Evolutionary conservation across 2,888 invertebrate genomes (phyloP).

Genomic region (Chalcosyrphus nemorum): DNA sequence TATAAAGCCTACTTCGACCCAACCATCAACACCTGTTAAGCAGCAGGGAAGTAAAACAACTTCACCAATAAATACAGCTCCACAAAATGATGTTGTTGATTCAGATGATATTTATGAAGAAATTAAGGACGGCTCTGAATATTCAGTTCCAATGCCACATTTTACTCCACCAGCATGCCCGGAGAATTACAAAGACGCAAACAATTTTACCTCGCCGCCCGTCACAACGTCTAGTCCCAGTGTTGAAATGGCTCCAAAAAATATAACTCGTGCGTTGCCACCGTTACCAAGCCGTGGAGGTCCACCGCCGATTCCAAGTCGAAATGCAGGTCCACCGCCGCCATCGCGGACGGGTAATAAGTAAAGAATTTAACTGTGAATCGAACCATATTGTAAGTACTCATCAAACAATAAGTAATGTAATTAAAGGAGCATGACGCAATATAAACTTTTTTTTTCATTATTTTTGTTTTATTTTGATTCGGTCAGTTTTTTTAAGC

Average conservation of each 20-base stretch:
- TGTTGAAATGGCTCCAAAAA: slow-evolving; percentile 75
- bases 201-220: slow-evolving; percentile 79
- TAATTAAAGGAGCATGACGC: not conserved
- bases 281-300: slow-evolving; percentile 84
- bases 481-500: too few species aligned
- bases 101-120: slow-evolving; percentile 84
- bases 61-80: slow-evolving; percentile 75
- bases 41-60: slow-evolving; percentile 77
- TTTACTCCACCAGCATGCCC: slow-evolving; percentile 81
- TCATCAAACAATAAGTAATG: not conserved
- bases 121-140: slow-evolving; percentile 83
- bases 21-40: slow-evolving; percentile 77
- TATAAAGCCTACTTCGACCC: slow-evolving; percentile 74
- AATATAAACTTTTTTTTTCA: too few species aligned
- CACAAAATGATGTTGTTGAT: slow-evolving; percentile 5
- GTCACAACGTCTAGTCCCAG: slow-evolving; percentile 54
- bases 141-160: slow-evolving; percentile 85
- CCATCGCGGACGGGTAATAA: slow-evolving; percentile 79
- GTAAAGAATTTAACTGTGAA: slow-evolving; percentile 71
- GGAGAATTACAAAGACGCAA: slow-evolving; percentile 81
- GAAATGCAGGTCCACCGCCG: slow-evolving; percentile 81
- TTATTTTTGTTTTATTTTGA: too few species aligned
- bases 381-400: slow-evolving; percentile 45
- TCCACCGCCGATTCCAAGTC: slow-evolving; percentile 81
- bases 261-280: slow-evolving; percentile 84